Evolutionary conservation across 2,888 invertebrate genomes (phyloP), one percentile per base, ranked within the genome.

Genomic region (Lasius platythorax): DNA sequence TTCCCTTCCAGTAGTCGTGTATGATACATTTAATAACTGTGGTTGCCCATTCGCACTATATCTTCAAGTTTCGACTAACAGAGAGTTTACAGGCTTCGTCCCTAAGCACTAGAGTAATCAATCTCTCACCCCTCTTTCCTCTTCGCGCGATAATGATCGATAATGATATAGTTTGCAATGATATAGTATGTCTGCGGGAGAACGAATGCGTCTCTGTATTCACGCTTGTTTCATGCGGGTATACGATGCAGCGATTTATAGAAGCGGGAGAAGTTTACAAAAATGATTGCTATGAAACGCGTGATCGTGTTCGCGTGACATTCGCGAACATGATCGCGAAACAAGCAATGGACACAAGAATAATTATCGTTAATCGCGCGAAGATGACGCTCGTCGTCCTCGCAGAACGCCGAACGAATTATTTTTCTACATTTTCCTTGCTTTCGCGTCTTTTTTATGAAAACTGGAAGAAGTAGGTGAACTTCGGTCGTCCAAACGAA

Each of bases 11-110:
- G 9, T 43, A 56, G 46, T 74, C 58, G 88, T 89, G 88, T 89
- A 89, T 89, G 74, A 87, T 89, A 89, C 88, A 88, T 86, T 81
- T 86, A 85, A 83, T 87, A 84, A 84, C 70, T 73, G 81, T 83
- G 70, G 64, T 79, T 82, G 68, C 40, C 53, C 88, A 82, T 75
- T 79, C 85, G 73, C 28, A 76, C 82, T 76, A 73, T 81, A 40
- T 43, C 74, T 64, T 78, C n/a, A 76, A 67, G 67, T 87, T 53
- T 84, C 72, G 68, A 56, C 28, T 79, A 82, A 82, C 83, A 83
- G 78, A 84, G 88, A 87, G 61, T 81, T 85, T 82, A 84, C 74
- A 88, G 85, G 79, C 87, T 87, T 53, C 72, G 73, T 70, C 64
- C 72, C 61, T 88, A 84, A 82, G 72, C 81, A 68, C 72, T 86